Evolutionary conservation across 2,113 vertebrate species (phyloP).

Genomic region (Platichthys stellatus): DNA sequence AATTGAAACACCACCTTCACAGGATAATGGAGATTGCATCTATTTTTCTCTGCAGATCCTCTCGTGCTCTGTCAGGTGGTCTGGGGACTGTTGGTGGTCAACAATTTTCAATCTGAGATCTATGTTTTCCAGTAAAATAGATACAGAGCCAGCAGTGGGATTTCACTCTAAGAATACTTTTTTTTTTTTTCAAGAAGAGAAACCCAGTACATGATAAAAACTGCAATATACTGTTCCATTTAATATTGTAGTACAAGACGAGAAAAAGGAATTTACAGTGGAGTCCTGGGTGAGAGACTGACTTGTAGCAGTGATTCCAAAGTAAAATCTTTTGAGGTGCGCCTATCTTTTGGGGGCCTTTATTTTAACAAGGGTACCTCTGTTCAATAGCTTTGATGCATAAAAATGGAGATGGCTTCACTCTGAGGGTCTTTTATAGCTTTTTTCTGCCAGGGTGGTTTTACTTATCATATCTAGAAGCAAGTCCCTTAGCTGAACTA

Average conservation of each 20-base stretch:
- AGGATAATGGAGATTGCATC: neutral
- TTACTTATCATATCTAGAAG: slow-evolving; percentile 7
- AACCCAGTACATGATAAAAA: neutral
- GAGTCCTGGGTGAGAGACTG: neutral
- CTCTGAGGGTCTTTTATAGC: slow-evolving; percentile 17
- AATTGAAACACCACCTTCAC: no score
- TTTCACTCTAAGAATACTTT: neutral
- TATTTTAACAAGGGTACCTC: slow-evolving; percentile 40
- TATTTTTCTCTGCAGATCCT: neutral
- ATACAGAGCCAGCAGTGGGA: neutral
- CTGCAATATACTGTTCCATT: neutral
- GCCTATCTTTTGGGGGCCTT: neutral
- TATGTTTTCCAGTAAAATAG: slow-evolving; percentile 10
- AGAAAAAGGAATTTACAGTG: neutral
- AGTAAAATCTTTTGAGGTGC: neutral
- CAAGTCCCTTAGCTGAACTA: neutral
- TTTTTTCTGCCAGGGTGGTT: slow-evolving; percentile 30
- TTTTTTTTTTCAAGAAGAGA: neutral
- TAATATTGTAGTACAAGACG: neutral
- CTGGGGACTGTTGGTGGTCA: neutral
- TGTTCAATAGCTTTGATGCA: slow-evolving; percentile 38
- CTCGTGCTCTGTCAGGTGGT: neutral
- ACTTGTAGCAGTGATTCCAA: neutral
- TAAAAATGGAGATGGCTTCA: slow-evolving; percentile 39
- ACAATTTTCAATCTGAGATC: slow-evolving; percentile 18